Conservation (phyloP, 2,888 invertebrate genomes). For the Glyphotaelius pellucidus region DNA sequence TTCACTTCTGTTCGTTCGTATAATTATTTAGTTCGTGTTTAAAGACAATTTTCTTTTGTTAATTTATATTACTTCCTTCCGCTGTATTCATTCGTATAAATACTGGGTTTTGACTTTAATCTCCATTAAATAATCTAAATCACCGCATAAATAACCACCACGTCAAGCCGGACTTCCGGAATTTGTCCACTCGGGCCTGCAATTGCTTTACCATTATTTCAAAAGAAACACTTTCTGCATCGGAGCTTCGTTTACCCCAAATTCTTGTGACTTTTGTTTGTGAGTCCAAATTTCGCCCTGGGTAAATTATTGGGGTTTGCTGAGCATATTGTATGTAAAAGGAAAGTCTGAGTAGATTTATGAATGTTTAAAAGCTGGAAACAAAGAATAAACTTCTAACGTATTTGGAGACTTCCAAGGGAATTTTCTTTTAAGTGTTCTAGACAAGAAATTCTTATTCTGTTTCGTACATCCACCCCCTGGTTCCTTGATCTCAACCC, state of each 20-base stretch:
- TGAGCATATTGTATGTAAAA: constrained; percentile 9
- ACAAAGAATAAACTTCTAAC: background rate
- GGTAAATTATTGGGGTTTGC: constrained; percentile 10
- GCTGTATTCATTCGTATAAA: background rate
- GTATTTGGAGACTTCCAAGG: background rate
- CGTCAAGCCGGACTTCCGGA: constrained; percentile 9
- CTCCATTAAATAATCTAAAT: constrained; percentile 23
- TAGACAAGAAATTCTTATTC: background rate
- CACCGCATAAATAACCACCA: constrained; percentile 35
- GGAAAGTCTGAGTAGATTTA: background rate
- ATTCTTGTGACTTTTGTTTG: constrained; percentile 28
- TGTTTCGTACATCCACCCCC: background rate
- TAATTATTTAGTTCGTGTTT: background rate
- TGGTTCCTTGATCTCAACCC: background rate
- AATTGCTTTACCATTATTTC: constrained; percentile 23
- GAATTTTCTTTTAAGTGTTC: background rate
- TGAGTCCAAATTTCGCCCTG: background rate
- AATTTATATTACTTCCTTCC: background rate
- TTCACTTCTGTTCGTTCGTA: background rate
- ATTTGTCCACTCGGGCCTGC: background rate
- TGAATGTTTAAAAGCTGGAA: background rate
- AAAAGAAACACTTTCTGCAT: constrained; percentile 25
- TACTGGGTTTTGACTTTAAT: constrained; percentile 4
- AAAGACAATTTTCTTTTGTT: background rate
- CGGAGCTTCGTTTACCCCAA: constrained; percentile 9